A percentile compares a stretch with the other conserved stretches of the same genome.
Evolutionary conservation across 2,113 vertebrate genomes (phyloP).

Genomic region (Varanus salvator): DNA sequence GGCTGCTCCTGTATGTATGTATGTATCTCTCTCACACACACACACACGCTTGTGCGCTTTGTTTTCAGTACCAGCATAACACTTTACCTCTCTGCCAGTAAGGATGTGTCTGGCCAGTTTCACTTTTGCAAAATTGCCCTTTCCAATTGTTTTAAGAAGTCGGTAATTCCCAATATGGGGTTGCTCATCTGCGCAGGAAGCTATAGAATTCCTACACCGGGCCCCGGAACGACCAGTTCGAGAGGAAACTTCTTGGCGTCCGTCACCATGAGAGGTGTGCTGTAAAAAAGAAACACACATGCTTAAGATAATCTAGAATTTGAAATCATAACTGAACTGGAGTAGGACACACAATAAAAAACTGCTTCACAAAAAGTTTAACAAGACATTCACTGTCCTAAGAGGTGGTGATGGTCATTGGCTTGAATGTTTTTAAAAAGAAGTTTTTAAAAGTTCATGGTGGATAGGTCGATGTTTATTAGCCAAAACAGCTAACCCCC

Average conservation of each 20-base stretch:
- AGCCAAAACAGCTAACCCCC: background rate
- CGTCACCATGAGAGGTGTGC: constrained; percentile 93
- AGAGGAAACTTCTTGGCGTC: constrained; percentile 87
- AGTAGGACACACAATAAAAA: background rate
- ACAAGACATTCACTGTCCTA: background rate
- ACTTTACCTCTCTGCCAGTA: constrained; percentile 95
- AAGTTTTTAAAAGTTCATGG: background rate
- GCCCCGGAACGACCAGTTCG: constrained; percentile 88
- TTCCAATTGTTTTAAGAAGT: constrained; percentile 97
- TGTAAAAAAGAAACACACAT: constrained; percentile 67
- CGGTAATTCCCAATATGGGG: constrained; percentile 96
- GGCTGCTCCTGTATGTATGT: background rate
- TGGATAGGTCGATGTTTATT: background rate
- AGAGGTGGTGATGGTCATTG: background rate
- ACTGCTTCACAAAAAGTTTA: background rate
- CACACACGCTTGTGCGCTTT: background rate
- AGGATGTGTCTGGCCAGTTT: constrained; percentile 97
- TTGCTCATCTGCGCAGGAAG: constrained; percentile 90
- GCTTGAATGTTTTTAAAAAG: background rate
- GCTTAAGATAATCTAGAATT: constrained; percentile 25
- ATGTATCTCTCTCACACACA: no score
- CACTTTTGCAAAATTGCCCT: constrained; percentile 99
- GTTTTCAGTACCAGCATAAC: constrained; percentile 21
- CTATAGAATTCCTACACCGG: constrained; percentile 89
- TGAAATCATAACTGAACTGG: background rate